Evolutionary conservation across 2,113 vertebrate genomes (phyloP), one percentile per base, ranked within the genome.

Genomic region (Gnathonemus echidnorhynchus): DNA sequence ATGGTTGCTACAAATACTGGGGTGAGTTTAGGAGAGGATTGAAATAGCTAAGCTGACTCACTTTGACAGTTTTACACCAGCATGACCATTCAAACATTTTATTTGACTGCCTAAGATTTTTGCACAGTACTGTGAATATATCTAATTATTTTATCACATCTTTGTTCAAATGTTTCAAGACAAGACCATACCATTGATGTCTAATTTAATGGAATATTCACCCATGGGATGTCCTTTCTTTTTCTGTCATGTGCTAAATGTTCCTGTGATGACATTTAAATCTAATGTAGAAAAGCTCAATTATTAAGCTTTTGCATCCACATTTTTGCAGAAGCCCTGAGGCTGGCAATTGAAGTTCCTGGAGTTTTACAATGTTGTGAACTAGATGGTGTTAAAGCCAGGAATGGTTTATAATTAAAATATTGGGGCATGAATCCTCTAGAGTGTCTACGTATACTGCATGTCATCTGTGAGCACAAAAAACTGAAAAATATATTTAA

Each of bases 401-500:
- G 74, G 48, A 52, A 89, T 13, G n/a, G 66, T 17, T n/a, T 21
- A 24, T 50, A 42, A 90, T 90, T 87, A 70, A 70, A 90, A 90
- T 87, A 35, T 80, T 31, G 84, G 21, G 35, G 45, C 56, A 87
- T 87, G 84, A 74, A 87, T 70, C 84, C 83, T 86, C 84, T 90
- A 39, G 66, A 8, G 89, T 13, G 45, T 31, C 89, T 13, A 31
- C 49, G 4, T 74, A 70, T 58, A 87, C 50, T 87, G 58, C 70
- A 31, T 90, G 85, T 87, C 89, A 35, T 90, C 56, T 90, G 84
- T 50, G 89, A 87, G 24, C 42, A 86, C 19, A 17, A 70, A 24
- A 89, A 87, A 86, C 66, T 48, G 66, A 56, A 87, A 90, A 62
- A 53, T 87, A 88, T 88, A 93, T 94, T 94, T 94, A 91, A 94